A percentile compares a stretch with the other conserved stretches of the same genome.
These are phyloP conservation scores for Auanema freiburgensis DNA, from an alignment of 2,888 invertebrate genomes.

Conservation along the genomic window DNA sequence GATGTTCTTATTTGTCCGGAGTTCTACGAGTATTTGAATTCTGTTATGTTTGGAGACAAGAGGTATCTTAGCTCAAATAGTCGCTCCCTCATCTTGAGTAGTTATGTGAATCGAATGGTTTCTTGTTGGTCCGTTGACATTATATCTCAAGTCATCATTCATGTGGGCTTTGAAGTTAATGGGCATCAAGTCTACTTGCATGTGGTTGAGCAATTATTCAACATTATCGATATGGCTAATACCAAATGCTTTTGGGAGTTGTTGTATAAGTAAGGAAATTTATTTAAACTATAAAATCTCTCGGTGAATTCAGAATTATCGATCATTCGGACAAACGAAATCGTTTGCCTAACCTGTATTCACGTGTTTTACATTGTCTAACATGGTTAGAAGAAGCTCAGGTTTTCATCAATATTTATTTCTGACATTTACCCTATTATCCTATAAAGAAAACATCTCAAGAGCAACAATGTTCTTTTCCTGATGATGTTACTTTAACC, in stretches of 20 bases:
- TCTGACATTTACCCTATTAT: neutral
- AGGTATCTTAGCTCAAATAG: neutral
- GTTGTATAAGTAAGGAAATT: neutral
- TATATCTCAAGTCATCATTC: no score
- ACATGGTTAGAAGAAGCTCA: slow-evolving; percentile 8
- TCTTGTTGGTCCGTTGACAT: neutral
- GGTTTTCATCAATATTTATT: neutral
- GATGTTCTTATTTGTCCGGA: slow-evolving; percentile 3
- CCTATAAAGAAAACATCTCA: slow-evolving; percentile 9
- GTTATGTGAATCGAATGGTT: neutral
- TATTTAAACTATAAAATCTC: neutral
- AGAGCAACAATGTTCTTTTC: slow-evolving; percentile 4
- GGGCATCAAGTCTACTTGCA: no score
- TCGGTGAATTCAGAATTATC: neutral
- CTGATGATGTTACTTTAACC: slow-evolving; percentile 1
- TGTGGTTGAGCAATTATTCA: neutral
- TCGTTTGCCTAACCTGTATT: no score
- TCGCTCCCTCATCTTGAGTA: neutral
- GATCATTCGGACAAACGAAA: neutral
- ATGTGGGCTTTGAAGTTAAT: no score
- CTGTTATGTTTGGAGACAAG: neutral
- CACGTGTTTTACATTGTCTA: neutral
- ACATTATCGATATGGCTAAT: neutral
- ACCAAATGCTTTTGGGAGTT: neutral
- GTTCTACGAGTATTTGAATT: slow-evolving; percentile 8